Percentiles rank a stretch among this genome's conserved stretches.
Conservation (phyloP, 2,113 vertebrate species). For the Hucho hucho region DNA sequence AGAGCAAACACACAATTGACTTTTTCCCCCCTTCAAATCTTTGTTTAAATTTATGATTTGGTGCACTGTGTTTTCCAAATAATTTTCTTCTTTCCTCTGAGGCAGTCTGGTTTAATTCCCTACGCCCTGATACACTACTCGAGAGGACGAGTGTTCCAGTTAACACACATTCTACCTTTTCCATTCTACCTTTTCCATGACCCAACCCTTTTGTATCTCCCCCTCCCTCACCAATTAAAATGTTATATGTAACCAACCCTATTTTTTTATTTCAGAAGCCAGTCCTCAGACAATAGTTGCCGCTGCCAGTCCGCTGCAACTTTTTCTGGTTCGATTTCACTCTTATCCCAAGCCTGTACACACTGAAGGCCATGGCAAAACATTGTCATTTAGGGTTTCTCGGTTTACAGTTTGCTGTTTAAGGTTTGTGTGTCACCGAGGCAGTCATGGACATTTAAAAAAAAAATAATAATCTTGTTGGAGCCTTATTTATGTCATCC, state of each 20-base stretch:
- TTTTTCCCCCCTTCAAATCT: not conserved
- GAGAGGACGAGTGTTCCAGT: not conserved
- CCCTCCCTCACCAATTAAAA: not conserved
- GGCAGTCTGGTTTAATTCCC: not conserved
- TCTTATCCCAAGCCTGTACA: not conserved
- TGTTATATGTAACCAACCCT: not conserved
- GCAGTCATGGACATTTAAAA: not conserved
- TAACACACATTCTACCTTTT: not conserved
- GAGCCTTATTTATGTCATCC: not conserved
- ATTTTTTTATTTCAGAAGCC: slow-evolving; percentile 11
- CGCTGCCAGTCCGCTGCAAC: not conserved
- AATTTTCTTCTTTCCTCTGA: not conserved
- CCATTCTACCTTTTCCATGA: not conserved
- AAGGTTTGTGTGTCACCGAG: not conserved
- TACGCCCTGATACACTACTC: slow-evolving; percentile 6
- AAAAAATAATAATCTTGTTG: not conserved
- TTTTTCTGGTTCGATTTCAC: not conserved
- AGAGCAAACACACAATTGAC: not conserved
- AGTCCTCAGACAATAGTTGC: not conserved
- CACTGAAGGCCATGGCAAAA: not conserved
- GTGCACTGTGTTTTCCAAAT: not conserved
- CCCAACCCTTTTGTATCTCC: not conserved
- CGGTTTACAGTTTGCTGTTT: not conserved
- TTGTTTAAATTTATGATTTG: not conserved
- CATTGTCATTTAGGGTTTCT: not conserved